phyloP scores from a whole-genome alignment of 2,113 vertebrate species.

The Sorex araneus region DNA sequence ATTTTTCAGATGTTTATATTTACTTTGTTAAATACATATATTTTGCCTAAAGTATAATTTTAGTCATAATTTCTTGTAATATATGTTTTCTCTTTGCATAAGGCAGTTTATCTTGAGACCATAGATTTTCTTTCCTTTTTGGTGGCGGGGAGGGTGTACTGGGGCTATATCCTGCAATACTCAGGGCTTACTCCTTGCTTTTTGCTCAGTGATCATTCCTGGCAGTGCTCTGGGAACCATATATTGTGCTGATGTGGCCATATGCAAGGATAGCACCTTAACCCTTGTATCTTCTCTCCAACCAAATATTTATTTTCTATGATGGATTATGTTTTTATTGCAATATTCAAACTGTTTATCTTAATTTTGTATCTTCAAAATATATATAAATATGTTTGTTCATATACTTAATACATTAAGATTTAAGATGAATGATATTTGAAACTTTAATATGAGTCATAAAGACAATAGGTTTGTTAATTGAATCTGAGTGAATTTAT shows the following conservation, averaged over 20 bases:
- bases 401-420: not conserved
- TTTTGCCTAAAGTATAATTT: too few relatives aligned
- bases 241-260: too few relatives aligned
- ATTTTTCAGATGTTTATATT: not conserved
- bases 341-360: not conserved
- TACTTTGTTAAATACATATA: not conserved
- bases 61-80: not conserved
- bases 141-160: too few relatives aligned
- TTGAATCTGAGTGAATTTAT: not conserved
- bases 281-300: not conserved
- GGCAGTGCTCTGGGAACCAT: too few relatives aligned
- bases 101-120: too few relatives aligned
- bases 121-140: too few relatives aligned
- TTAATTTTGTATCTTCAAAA: not conserved
- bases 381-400: not conserved
- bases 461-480: not conserved
- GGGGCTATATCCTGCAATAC: too few relatives aligned
- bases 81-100: not conserved
- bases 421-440: not conserved
- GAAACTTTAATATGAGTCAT: not conserved
- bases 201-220: too few relatives aligned
- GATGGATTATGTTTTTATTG: too few relatives aligned
- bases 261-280: not conserved
- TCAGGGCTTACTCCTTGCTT: too few relatives aligned
- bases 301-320: not conserved